phyloP scores from a whole-genome alignment of 2,888 invertebrate genomes.

The Tachystola acroxantha region DNA sequence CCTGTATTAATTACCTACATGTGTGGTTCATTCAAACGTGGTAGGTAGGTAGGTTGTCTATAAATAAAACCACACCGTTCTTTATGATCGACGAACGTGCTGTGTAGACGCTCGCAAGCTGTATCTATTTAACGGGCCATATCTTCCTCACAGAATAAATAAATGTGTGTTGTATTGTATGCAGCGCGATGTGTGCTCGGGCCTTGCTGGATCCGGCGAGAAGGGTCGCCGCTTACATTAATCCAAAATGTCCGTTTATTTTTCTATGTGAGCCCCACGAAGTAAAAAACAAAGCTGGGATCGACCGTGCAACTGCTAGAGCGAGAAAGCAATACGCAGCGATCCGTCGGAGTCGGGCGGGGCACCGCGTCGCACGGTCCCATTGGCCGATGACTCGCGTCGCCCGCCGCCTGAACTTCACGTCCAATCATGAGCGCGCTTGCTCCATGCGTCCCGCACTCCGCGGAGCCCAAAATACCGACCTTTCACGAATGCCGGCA shows the following conservation, averaged over 20 bases:
- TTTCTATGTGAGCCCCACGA: constrained; percentile 53
- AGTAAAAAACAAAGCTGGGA: constrained; percentile 61
- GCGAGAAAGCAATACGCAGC: constrained; percentile 45
- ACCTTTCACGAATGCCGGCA: constrained; percentile 73
- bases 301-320: constrained; percentile 51
- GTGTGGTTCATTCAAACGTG: no score
- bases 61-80: constrained; percentile 2
- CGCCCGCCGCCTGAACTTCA: constrained; percentile 55
- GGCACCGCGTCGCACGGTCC: constrained; percentile 44
- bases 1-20: no score
- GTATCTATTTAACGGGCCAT: constrained; percentile 67
- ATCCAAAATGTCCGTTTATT: constrained; percentile 77
- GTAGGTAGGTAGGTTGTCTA: no score
- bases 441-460: constrained; percentile 51
- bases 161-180: constrained; percentile 35
- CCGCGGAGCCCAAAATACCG: constrained; percentile 62
- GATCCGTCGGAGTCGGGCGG: constrained; percentile 46
- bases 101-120: constrained; percentile 44
- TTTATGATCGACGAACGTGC: constrained; percentile 25
- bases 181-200: constrained; percentile 6
- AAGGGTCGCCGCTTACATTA: constrained; percentile 50
- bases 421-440: constrained; percentile 46
- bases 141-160: constrained; percentile 69
- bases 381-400: constrained; percentile 51
- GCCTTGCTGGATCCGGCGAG: constrained; percentile 60